phyloP scores from a whole-genome alignment of 2,888 invertebrate species.

The Troides aeacus region DNA sequence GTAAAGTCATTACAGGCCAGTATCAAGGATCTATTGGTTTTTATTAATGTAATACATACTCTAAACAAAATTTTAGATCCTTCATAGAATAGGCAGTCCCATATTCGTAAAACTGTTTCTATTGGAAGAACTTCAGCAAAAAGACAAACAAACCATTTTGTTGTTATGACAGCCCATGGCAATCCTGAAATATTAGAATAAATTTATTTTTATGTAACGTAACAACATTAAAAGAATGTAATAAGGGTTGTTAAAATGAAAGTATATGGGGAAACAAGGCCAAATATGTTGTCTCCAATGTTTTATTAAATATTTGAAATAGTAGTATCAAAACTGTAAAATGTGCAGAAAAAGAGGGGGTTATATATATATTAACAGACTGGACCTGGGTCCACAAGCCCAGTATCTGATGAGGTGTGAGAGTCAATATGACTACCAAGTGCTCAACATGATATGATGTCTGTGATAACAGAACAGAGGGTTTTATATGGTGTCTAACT shows the following conservation, averaged over 20 bases:
- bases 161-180: constrained; percentile 94
- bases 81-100: constrained; percentile 97
- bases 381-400: too few species aligned
- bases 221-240: neutral
- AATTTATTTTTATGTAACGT: neutral
- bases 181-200: constrained; percentile 74
- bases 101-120: constrained; percentile 95
- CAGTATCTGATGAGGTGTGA: too few species aligned
- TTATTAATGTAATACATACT: constrained; percentile 91
- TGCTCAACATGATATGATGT: too few species aligned
- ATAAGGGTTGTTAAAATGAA: neutral
- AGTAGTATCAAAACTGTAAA: too few species aligned
- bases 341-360: too few species aligned
- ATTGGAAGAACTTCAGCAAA: constrained; percentile 96
- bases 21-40: constrained; percentile 85
- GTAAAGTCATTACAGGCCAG: constrained; percentile 90
- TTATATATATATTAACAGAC: too few species aligned
- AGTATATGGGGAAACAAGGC: neutral
- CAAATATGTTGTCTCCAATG: too few species aligned
- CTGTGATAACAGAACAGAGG: too few species aligned
- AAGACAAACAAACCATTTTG: constrained; percentile 97
- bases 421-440: too few species aligned
- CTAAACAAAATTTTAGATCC: constrained; percentile 96
- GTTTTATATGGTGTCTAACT: too few species aligned
- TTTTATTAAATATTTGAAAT: too few species aligned